Base-by-base conservation (phyloP, 1,140 invertebrate genomes). In the Lordiphosa collinella region DNA sequence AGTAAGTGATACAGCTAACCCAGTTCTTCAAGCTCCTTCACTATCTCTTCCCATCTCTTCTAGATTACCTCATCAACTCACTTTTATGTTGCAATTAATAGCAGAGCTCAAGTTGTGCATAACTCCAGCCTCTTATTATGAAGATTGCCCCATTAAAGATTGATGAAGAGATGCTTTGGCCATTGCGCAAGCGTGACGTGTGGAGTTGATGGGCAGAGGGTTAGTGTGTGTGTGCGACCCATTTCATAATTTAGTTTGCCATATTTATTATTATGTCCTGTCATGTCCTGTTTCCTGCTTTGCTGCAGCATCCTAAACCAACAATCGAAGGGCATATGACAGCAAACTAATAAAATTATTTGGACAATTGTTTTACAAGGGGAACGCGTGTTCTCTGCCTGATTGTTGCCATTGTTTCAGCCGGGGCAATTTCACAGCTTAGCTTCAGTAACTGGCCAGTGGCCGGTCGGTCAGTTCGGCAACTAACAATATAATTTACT, bases 401-500 rank as follows among this genome's bases (percentile, higher is more conserved):
- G 68, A 63, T 67, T 62, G 53, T 44, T 14, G 7, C 46, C 66
- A 47, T 69, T 80, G 76, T 80, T 80, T 80, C 70, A 70, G 75
- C 60, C 55, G 49, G 38, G 55, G 37, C 64, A 68, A 68, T 68
- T 68, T 68, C 37, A 60, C 65, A 56, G 56, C 34, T 44, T 18
- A 38, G 29, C 37, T 34, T 25, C 35, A 4, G 37, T 25, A 49
- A 61, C 49, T 64, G 64, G 40, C 25, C 76, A 16, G 13, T 63
- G 76, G 75, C 55, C 75, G 70, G 59, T 37, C 60, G 76, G 75
- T 58, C 75, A 74, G 59, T 37, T 2, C 35, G 12, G 38, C 12
- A 18, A 25, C 38, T 86, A 86, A 86, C 65, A 74, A 69, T 66
- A 74, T 86, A 86, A 86, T 86, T 86, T 86, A 86, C 82, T 74